Evolutionary conservation across 2,113 vertebrate species (phyloP).

Genomic region (Elgaria multicarinata): DNA sequence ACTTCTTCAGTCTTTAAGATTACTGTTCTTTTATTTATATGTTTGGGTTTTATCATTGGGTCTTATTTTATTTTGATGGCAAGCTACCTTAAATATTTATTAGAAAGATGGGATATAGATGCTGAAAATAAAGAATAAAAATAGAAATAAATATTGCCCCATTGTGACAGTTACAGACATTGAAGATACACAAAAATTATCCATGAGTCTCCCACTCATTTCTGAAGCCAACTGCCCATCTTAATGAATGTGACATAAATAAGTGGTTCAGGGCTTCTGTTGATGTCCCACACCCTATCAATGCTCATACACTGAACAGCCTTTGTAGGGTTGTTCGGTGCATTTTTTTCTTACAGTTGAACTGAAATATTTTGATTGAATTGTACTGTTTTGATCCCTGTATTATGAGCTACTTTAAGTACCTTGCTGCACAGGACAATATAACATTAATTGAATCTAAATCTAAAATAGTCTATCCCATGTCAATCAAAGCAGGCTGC

Average conservation of each 20-base stretch:
- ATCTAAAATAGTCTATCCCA: neutral
- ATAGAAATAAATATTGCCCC: neutral
- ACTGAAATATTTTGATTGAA: neutral
- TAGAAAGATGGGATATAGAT: neutral
- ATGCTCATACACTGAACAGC: neutral
- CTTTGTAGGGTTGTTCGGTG: neutral
- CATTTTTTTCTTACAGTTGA: slow-evolving; percentile 15
- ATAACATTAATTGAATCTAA: neutral
- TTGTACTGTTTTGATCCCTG: neutral
- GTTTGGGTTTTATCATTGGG: neutral
- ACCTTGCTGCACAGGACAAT: neutral
- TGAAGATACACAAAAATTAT: neutral
- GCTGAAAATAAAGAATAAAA: neutral
- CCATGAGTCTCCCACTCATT: neutral
- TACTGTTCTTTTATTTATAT: neutral
- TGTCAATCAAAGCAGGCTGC: neutral
- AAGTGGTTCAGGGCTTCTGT: neutral
- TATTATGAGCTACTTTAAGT: neutral
- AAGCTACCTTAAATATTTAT: neutral
- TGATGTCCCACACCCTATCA: neutral
- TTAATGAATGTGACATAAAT: neutral
- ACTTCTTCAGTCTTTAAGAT: neutral
- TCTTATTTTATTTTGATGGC: neutral
- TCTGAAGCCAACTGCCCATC: neutral
- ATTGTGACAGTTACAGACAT: neutral